Evolutionary conservation across 2,888 invertebrate genomes (phyloP).

Genomic region (Lordiphosa andalusiaca): DNA sequence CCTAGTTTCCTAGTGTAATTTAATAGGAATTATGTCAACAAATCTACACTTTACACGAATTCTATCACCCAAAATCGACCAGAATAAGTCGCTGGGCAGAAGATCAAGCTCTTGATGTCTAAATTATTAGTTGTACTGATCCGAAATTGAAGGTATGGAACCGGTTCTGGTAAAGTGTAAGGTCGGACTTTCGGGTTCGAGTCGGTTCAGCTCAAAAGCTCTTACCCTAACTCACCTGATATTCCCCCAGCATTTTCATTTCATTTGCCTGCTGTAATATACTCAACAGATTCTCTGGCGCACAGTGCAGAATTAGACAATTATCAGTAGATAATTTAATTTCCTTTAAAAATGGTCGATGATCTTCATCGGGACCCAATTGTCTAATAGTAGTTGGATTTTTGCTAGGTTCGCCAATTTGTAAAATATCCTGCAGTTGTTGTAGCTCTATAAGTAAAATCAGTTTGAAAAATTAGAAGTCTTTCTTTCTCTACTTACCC

Average conservation of each 20-base stretch:
- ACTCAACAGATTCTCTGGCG: conserved; percentile 84
- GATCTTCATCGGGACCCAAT: conserved; percentile 82
- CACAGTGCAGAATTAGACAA: conserved; percentile 89
- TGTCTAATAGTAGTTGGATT: conserved; percentile 86
- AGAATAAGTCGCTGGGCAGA: too few species aligned
- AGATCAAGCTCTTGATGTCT: too few species aligned
- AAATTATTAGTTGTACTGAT: too few species aligned
- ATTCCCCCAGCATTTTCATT: conserved; percentile 90
- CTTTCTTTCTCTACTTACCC: conserved; percentile 80
- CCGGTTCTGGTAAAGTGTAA: too few species aligned
- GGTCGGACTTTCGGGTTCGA: too few species aligned
- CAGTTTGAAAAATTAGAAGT: too few species aligned
- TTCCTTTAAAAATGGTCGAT: conserved; percentile 87
- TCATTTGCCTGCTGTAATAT: conserved; percentile 88
- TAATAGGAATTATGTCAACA: too few species aligned
- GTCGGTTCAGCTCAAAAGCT: too few species aligned
- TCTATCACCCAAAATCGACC: too few species aligned
- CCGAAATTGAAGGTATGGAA: too few species aligned
- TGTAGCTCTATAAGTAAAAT: conserved; percentile 82
- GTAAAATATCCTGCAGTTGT: conserved; percentile 89
- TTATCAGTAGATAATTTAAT: conserved; percentile 86
- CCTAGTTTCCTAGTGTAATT: too few species aligned
- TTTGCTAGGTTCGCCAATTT: conserved; percentile 85
- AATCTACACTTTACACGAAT: too few species aligned
- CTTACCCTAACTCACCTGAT: conserved; percentile 82